Evolutionary conservation across 2,113 vertebrate species (phyloP).

Genomic region (Macrotis lagotis): DNA sequence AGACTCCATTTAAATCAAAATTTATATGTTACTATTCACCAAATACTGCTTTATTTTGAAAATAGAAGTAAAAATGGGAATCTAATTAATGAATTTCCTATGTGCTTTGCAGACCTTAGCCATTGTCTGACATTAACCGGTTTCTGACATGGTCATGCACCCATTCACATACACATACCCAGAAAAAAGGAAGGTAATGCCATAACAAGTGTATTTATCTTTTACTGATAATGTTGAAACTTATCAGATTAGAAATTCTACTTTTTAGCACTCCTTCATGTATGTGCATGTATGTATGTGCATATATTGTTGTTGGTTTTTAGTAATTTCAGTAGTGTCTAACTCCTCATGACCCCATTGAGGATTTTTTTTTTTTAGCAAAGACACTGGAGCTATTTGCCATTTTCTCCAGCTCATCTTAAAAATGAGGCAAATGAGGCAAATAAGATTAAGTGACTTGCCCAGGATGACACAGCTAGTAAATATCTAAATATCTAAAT

Average conservation of each 20-base stretch:
- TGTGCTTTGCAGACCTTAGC: background rate
- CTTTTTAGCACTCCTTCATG: background rate
- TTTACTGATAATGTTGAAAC: background rate
- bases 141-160: background rate
- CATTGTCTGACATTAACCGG: background rate
- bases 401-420: background rate
- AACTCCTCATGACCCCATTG: background rate
- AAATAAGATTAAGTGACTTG: background rate
- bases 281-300: background rate
- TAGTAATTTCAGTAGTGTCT: background rate
- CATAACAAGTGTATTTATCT: background rate
- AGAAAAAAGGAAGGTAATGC: background rate
- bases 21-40: background rate
- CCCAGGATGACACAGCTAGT: background rate
- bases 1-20: slow-evolving; percentile 28
- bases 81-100: background rate
- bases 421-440: background rate
- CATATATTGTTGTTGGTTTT: background rate
- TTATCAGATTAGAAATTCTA: background rate
- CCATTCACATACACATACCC: background rate
- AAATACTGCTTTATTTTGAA: slow-evolving; percentile 5
- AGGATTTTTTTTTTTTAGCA: background rate
- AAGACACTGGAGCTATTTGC: background rate
- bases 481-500: background rate
- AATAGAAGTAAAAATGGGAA: slow-evolving; percentile 27